Evolutionary conservation across 2,113 vertebrate species (phyloP).

Genomic region (Hoplias malabaricus): DNA sequence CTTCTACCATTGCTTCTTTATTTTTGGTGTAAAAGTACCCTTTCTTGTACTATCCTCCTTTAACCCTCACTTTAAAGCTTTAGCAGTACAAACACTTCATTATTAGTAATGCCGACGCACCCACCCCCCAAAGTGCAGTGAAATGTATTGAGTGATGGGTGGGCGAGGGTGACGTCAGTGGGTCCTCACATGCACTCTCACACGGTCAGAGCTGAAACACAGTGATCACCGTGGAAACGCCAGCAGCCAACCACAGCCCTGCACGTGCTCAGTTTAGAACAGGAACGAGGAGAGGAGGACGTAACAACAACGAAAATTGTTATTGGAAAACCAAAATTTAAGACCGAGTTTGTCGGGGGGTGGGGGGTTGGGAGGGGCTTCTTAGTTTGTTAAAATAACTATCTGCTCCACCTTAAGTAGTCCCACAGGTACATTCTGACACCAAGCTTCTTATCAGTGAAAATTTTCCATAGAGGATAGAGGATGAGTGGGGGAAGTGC

Average conservation of each 20-base stretch:
- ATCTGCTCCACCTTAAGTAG: too few species aligned
- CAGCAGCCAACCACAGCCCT: conserved; percentile 50
- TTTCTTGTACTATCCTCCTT: not conserved
- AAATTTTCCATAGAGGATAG: too few species aligned
- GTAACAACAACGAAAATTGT: not conserved
- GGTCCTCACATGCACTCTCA: conserved; percentile 46
- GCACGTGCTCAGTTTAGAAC: conserved; percentile 32
- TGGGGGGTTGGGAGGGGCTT: too few species aligned
- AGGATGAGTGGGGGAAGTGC: not conserved
- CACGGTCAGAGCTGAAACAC: conserved; percentile 57
- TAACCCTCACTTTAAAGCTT: not conserved
- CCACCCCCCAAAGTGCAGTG: not conserved
- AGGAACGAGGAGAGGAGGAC: not conserved
- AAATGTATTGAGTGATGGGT: conserved; percentile 42
- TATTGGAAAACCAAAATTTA: too few species aligned
- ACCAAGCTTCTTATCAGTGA: too few species aligned
- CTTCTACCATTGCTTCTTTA: not conserved
- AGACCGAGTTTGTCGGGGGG: too few species aligned
- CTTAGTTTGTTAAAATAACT: too few species aligned
- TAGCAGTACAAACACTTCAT: not conserved
- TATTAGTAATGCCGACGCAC: not conserved
- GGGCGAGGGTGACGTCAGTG: conserved; percentile 50
- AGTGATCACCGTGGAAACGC: conserved; percentile 69
- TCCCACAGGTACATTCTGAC: too few species aligned
- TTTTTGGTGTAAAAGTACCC: too few species aligned